Percentiles rank a stretch among this genome's conserved stretches.
These are phyloP conservation scores for Nothocercus julius DNA, from an alignment of 2,113 vertebrate genomes.

Conservation along the genomic window DNA sequence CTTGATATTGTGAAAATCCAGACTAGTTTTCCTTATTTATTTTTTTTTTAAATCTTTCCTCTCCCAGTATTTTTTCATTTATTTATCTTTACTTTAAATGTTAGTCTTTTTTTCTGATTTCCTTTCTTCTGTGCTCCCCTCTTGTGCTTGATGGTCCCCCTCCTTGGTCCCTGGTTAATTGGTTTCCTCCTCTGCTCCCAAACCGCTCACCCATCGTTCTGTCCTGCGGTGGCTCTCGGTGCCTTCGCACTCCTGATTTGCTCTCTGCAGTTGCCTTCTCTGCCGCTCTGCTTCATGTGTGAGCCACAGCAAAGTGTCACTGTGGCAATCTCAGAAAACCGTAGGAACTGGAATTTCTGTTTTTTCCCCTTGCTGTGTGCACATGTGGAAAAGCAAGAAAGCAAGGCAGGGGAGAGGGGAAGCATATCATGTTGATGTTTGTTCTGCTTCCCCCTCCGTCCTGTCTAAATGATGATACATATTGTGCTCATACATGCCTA, in stretches of 20 bases:
- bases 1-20: background rate
- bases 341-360: background rate
- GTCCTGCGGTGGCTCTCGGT: background rate
- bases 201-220: background rate
- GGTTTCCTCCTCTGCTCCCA: background rate
- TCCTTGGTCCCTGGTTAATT: background rate
- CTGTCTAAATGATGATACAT: conserved; percentile 27
- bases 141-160: background rate
- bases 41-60: background rate
- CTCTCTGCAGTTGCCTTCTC: conserved; percentile 29
- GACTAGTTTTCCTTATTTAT: background rate
- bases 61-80: background rate
- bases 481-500: background rate
- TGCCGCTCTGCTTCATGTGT: background rate
- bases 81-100: background rate
- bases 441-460: background rate
- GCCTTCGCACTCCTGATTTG: background rate
- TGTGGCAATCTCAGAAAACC: background rate
- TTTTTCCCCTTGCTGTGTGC: conserved; percentile 2
- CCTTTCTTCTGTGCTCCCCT: background rate
- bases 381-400: conserved; percentile 24
- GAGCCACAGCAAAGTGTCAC: background rate
- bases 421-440: background rate
- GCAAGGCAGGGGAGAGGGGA: background rate
- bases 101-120: background rate